Conservation (phyloP, 2,113 vertebrate species). For the Sitta europaea region DNA sequence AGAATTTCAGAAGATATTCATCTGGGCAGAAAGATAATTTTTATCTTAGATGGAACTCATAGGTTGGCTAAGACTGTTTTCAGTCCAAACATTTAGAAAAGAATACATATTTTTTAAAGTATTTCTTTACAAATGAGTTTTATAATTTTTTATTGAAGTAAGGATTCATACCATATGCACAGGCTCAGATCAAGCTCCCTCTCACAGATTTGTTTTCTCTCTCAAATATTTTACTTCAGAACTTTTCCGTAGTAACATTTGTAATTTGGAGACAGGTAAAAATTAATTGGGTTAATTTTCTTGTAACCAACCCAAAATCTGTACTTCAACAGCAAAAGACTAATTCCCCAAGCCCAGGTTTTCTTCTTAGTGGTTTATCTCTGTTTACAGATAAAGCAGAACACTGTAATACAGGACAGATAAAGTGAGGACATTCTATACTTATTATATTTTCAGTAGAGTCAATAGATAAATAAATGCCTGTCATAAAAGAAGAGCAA, state of each 20-base stretch:
- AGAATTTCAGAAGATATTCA: background rate
- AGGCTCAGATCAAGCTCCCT: background rate
- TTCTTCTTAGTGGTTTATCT: background rate
- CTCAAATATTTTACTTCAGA: background rate
- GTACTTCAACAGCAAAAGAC: background rate
- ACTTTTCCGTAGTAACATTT: background rate
- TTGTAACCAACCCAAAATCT: background rate
- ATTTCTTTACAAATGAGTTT: background rate
- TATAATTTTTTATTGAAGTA: background rate
- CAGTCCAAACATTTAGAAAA: background rate
- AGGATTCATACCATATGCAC: background rate
- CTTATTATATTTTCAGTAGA: background rate
- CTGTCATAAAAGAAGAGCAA: background rate
- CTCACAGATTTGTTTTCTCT: background rate
- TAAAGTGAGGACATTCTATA: slow-evolving; percentile 11
- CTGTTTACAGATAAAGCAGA: slow-evolving; percentile 32
- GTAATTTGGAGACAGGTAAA: background rate
- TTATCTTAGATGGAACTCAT: background rate
- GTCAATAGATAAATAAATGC: slow-evolving; percentile 9
- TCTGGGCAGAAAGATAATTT: background rate
- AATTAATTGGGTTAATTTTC: background rate
- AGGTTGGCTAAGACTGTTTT: background rate
- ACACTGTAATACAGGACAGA: background rate
- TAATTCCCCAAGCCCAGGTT: background rate
- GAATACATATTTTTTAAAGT: accelerated